A percentile compares a stretch with the other conserved stretches of the same genome.
These are phyloP conservation scores for Anoura caudifer DNA, from an alignment of 2,113 vertebrate genomes.

Conservation along the genomic window DNA sequence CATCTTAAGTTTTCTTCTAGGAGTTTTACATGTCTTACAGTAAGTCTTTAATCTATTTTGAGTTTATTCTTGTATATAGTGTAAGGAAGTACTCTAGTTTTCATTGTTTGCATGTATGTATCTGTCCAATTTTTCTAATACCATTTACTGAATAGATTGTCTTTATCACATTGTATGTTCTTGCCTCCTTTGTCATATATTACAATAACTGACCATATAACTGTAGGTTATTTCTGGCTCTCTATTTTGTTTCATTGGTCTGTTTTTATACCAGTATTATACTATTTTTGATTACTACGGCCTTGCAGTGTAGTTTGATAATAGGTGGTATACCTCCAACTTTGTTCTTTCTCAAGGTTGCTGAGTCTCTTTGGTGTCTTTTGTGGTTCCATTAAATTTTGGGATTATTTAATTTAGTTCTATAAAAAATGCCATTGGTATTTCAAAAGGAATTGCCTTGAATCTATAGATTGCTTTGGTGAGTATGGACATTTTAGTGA, in stretches of 20 bases:
- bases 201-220: neutral
- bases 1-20: neutral
- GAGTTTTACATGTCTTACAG: neutral
- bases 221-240: neutral
- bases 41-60: neutral
- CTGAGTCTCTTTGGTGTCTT: neutral
- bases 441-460: neutral
- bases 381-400: neutral
- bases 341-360: neutral
- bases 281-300: neutral
- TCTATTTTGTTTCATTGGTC: neutral
- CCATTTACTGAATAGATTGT: neutral
- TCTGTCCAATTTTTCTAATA: neutral
- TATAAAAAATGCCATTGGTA: neutral
- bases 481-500: neutral
- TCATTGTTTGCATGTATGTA: neutral
- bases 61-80: neutral
- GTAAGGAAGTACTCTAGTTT: neutral
- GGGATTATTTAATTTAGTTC: neutral
- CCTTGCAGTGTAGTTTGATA: too few relatives aligned
- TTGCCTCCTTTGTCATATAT: neutral
- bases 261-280: neutral
- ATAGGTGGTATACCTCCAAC: neutral
- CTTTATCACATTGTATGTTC: neutral
- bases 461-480: neutral